phyloP scores from a whole-genome alignment of 1,140 invertebrate species.

The Popillia japonica region DNA sequence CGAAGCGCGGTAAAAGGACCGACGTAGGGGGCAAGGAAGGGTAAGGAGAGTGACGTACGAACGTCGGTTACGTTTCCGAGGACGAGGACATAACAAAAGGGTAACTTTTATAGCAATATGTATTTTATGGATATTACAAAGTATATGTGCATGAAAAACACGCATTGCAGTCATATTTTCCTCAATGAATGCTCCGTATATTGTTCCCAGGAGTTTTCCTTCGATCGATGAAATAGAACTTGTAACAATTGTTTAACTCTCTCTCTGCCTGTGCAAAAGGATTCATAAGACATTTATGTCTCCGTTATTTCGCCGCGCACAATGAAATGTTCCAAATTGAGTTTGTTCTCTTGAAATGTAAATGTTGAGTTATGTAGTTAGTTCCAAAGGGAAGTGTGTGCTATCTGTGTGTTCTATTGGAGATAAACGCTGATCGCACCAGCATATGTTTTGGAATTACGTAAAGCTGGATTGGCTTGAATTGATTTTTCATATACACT shows the following conservation, averaged over 20 bases:
- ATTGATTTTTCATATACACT: too few relatives aligned
- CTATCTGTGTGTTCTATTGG: too few relatives aligned
- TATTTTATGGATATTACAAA: slow-evolving; percentile 54
- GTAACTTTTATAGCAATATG: slow-evolving; percentile 51
- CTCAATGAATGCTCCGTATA: slow-evolving; percentile 50
- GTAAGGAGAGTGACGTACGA: slow-evolving; percentile 27
- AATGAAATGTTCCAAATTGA: slow-evolving; percentile 14
- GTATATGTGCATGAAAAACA: slow-evolving; percentile 51
- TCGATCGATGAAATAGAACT: slow-evolving; percentile 47
- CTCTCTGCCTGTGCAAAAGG: slow-evolving; percentile 42
- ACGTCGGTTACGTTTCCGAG: slow-evolving; percentile 31
- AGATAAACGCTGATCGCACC: too few relatives aligned
- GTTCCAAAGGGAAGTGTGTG: too few relatives aligned
- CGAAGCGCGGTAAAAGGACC: too few relatives aligned
- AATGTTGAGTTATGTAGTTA: background rate
- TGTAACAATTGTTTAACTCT: slow-evolving; percentile 46
- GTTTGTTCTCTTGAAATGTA: slow-evolving; percentile 9
- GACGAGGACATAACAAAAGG: slow-evolving; percentile 45
- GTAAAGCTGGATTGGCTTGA: too few relatives aligned
- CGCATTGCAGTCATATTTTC: slow-evolving; percentile 53
- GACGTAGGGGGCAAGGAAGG: too few relatives aligned
- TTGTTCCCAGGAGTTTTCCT: slow-evolving; percentile 46
- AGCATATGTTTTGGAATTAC: too few relatives aligned
- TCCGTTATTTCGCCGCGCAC: slow-evolving; percentile 30
- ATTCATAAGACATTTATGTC: slow-evolving; percentile 47